Evolutionary conservation across 30 jellyfish, hydroid and myxozoan species (phyloP).

Genomic region (Hydra vulgaris): DNA sequence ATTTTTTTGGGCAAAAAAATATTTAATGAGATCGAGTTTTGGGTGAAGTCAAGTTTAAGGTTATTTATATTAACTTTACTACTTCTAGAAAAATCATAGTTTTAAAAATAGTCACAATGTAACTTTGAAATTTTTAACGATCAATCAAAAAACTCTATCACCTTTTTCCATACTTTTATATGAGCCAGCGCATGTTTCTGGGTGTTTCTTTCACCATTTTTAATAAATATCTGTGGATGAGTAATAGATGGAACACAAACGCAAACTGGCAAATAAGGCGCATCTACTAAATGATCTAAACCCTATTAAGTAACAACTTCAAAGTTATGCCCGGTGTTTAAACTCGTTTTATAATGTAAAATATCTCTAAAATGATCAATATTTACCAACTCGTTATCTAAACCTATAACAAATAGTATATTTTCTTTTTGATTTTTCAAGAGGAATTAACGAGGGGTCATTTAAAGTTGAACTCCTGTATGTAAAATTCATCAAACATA

Average conservation of each 20-base stretch:
- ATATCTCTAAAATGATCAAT: constrained; percentile 8
- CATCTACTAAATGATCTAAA: constrained; percentile 23
- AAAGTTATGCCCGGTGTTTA: constrained; percentile 12
- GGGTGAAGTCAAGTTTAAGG: no score
- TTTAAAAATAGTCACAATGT: no score
- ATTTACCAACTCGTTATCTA: background rate
- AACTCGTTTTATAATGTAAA: constrained; percentile 12
- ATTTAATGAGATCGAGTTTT: no score
- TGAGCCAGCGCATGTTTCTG: constrained; percentile 1
- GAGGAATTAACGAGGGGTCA: constrained; percentile 7
- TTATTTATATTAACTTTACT: no score
- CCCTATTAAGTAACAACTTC: background rate
- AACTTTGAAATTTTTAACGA: background rate
- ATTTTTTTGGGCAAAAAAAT: no score
- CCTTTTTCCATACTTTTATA: constrained; percentile 16
- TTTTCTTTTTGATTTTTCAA: constrained; percentile 18
- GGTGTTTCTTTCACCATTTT: constrained; percentile 14
- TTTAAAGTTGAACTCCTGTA: background rate
- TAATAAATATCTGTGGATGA: background rate
- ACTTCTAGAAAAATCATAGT: no score
- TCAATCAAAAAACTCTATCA: constrained; percentile 2
- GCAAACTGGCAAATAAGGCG: constrained; percentile 25
- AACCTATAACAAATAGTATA: constrained; percentile 10
- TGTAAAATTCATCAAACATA: no score
- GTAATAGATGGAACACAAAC: background rate